Base-by-base conservation (phyloP, 2,113 vertebrate species). In the Cercopithecus mona region DNA sequence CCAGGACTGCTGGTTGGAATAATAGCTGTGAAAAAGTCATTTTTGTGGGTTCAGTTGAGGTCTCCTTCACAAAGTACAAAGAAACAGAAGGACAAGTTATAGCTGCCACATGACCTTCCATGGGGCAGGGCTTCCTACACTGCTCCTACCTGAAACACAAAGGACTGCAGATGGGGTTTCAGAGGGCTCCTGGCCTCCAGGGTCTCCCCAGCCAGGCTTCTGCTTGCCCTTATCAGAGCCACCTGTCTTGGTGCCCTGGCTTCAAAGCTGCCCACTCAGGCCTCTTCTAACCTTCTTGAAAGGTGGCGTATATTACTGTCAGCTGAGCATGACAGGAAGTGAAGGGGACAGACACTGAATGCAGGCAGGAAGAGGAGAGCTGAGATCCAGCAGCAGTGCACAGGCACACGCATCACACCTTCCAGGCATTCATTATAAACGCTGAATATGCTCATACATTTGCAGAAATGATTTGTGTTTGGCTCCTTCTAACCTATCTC, bases 31-130 rank as follows among this genome's bases (percentile, higher is more conserved):
- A 61, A 86, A 70, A 90, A 75, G 68, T 23, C 57, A 61, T 45
- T 89, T 87, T n/a, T 12, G 40, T 76, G 45, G n/a, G 25, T 84
- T 92, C 64, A 7, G 27, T 32, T 0, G 17, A 59, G 40, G 35
- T 66, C 66, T 78, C 18, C 8, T 91, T 96, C 75, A 87, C 55
- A 55, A 96, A 93, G 55, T 17, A 16, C 59, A 5, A 20, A 30
- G 75, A 87, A 64, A 40, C 59, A 86, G 30, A 80, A 59, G 48
- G 8, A 8, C 27, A 55, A 50, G 14, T 43, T 18, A 10, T 2
- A 90, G 43, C 22, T 2, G 45, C 78, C 23, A 25, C 35, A 27
- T 43, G 5, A 38, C 55, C 59, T 92, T 64, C 27, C 45, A 23
- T 4, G n/a, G 38, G 23, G 38, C 1, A 3, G 11, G 7, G 10